phyloP scores from a whole-genome alignment of 2,888 invertebrate species.

The Dynastes grantii region DNA sequence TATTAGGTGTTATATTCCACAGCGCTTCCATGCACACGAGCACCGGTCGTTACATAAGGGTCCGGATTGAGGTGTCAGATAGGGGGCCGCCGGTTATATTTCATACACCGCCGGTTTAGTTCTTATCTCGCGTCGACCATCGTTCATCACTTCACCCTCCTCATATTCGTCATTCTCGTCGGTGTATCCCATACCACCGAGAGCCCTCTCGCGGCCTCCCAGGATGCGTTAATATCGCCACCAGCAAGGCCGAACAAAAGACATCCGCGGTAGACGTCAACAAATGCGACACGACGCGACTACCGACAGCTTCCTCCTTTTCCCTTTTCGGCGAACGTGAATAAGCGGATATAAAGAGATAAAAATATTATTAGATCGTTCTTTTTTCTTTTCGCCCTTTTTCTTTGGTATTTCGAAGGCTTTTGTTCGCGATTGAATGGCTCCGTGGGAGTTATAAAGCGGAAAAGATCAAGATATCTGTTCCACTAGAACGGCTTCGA shows the following conservation, averaged over 20 bases:
- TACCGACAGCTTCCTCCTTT: not conserved
- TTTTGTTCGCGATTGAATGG: constrained; percentile 5
- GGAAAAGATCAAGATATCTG: not conserved
- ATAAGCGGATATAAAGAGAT: constrained; percentile 28
- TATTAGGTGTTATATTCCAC: constrained; percentile 16
- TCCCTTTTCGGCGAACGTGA: not conserved
- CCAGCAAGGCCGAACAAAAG: constrained; percentile 13
- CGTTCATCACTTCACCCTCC: constrained; percentile 40
- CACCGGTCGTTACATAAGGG: constrained; percentile 15
- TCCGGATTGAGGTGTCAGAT: constrained; percentile 38
- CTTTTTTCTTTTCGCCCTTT: not conserved
- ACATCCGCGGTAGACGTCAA: constrained; percentile 15
- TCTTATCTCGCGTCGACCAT: constrained; percentile 34
- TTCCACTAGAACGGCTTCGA: too few species aligned
- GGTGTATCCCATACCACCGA: not conserved
- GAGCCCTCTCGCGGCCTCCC: too few species aligned
- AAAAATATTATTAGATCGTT: constrained; percentile 13
- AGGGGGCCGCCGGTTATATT: constrained; percentile 28
- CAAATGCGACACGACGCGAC: constrained; percentile 22
- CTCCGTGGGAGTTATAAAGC: not conserved
- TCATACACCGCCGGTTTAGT: constrained; percentile 32
- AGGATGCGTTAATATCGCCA: constrained; percentile 11
- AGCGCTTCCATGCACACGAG: not conserved
- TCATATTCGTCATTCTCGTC: constrained; percentile 26
- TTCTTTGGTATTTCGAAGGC: not conserved